Evolutionary conservation across 2,113 vertebrate species (phyloP).

Genomic region (Pristiophorus japonicus): DNA sequence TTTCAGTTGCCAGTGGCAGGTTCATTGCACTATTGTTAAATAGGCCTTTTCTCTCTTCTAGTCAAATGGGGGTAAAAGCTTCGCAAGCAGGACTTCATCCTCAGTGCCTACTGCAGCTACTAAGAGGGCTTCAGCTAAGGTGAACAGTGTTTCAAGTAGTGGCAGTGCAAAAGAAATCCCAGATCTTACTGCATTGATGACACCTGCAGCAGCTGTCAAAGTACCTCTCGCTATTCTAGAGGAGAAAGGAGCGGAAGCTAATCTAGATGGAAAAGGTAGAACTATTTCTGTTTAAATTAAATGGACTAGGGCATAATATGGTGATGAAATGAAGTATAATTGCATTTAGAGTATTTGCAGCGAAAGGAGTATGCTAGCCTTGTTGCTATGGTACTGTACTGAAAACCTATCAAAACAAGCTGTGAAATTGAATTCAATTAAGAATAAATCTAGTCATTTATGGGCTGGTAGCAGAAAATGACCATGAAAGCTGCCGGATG

Average conservation of each 20-base stretch:
- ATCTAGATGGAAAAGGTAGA: constrained; percentile 59
- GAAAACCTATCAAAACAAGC: not conserved
- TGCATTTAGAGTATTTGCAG: not conserved
- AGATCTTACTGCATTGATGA: constrained; percentile 37
- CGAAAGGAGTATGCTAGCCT: not conserved
- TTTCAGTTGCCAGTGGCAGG: not conserved
- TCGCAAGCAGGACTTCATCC: constrained; percentile 60
- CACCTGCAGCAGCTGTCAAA: constrained; percentile 42
- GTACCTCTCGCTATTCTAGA: constrained; percentile 47
- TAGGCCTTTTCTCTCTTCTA: constrained; percentile 50
- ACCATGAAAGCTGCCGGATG: not conserved
- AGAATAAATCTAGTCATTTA: constrained; percentile 34
- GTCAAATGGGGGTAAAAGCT: constrained; percentile 63
- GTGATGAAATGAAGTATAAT: not conserved
- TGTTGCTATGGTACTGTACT: not conserved
- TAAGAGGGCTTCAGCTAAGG: constrained; percentile 60
- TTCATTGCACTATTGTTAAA: not conserved
- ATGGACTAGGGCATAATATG: not conserved
- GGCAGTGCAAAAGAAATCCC: constrained; percentile 44
- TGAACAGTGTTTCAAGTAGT: constrained; percentile 47
- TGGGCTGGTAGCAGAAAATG: not conserved
- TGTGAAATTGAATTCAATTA: not conserved
- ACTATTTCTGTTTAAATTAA: not conserved
- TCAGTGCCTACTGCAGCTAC: constrained; percentile 40
- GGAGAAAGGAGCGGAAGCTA: constrained; percentile 49